Conservation (phyloP, 2,888 invertebrate species). For the Erebia aethiops region DNA sequence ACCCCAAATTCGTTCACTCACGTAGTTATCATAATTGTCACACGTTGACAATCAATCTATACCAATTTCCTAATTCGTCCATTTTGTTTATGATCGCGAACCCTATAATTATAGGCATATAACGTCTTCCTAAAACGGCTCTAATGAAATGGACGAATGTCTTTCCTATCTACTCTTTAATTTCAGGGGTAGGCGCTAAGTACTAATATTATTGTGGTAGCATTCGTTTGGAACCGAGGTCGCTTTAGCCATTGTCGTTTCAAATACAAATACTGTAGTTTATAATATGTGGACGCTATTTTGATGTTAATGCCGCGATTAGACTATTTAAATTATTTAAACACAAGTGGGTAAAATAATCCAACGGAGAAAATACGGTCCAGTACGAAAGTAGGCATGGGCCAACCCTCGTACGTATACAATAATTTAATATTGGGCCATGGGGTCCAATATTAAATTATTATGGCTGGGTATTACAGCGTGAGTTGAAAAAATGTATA, state of each 20-base stretch:
- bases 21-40: conserved; percentile 16
- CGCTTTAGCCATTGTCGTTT: conserved; percentile 25
- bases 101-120: conserved; percentile 23
- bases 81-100: conserved; percentile 31
- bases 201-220: conserved; percentile 65
- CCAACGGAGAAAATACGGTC: neutral
- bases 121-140: conserved; percentile 37
- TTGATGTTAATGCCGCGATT: conserved; percentile 12
- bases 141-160: conserved; percentile 40
- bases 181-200: conserved; percentile 43
- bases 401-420: too few relatives aligned
- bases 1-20: conserved; percentile 31
- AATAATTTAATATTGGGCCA: too few relatives aligned
- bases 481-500: neutral
- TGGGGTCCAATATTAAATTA: too few relatives aligned
- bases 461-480: neutral
- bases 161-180: conserved; percentile 32
- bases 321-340: conserved; percentile 9
- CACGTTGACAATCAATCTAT: conserved; percentile 27
- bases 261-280: conserved; percentile 24
- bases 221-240: conserved; percentile 48
- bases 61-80: conserved; percentile 35
- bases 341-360: neutral
- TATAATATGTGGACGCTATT: conserved; percentile 16
- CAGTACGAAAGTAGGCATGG: neutral